Evolutionary conservation across 2,113 vertebrate genomes (phyloP).

Genomic region (Atractosteus spatula): DNA sequence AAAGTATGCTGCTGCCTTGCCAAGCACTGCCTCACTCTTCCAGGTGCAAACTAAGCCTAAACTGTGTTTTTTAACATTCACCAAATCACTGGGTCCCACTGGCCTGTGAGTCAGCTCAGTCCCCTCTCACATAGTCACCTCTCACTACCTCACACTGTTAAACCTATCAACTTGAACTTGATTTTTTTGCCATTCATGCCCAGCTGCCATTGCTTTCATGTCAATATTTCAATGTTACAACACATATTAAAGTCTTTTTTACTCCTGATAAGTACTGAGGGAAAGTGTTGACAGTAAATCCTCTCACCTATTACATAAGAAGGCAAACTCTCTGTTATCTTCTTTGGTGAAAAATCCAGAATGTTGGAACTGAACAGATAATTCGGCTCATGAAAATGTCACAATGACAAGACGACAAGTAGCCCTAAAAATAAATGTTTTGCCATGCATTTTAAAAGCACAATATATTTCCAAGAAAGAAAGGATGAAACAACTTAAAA

Average conservation of each 20-base stretch:
- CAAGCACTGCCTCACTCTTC: too few relatives aligned
- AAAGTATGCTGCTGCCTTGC: too few relatives aligned
- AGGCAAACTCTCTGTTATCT: slow-evolving; percentile 45
- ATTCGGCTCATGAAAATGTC: slow-evolving; percentile 44
- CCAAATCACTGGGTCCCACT: too few relatives aligned
- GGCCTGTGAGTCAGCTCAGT: too few relatives aligned
- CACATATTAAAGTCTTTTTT: slow-evolving; percentile 17
- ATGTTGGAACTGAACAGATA: slow-evolving; percentile 30
- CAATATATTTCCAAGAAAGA: slow-evolving; percentile 14
- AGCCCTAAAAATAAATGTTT: background rate
- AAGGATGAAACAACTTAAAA: slow-evolving; percentile 26
- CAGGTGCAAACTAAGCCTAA: too few relatives aligned
- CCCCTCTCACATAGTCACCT: too few relatives aligned
- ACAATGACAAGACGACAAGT: slow-evolving; percentile 33
- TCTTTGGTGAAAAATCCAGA: slow-evolving; percentile 36
- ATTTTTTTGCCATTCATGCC: too few relatives aligned
- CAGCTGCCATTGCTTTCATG: too few relatives aligned
- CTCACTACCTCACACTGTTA: too few relatives aligned
- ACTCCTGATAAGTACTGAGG: slow-evolving; percentile 41
- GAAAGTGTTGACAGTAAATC: slow-evolving; percentile 41
- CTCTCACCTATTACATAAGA: slow-evolving; percentile 30
- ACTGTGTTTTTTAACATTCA: too few relatives aligned
- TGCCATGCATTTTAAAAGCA: background rate
- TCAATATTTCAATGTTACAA: too few relatives aligned
- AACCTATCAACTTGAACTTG: too few relatives aligned